Base-by-base conservation (phyloP, 2,113 vertebrate species). In the Sterna hirundo region DNA sequence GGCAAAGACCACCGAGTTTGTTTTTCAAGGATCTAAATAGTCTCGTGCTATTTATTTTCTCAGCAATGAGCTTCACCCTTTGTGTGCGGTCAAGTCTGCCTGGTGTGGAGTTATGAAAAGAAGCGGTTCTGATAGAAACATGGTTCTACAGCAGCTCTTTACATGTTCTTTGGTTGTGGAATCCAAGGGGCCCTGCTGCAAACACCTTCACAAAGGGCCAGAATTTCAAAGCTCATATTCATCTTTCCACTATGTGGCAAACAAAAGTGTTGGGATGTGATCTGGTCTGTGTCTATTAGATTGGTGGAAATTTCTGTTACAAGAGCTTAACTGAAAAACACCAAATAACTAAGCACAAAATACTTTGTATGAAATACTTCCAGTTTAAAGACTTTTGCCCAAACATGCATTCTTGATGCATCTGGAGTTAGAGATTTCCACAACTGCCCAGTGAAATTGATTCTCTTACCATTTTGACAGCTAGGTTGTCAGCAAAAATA, bases 41-140 rank as follows among this genome's bases (percentile, higher is more conserved):
- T 62, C 40, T 54, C 78, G 61, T 36, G 30, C 55, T 96, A 93
- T 95, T 95, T 95, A 83, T 97, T 96, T 97, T 95, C 86, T 82
- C 91, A 95, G 93, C 74, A 54, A 79, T 77, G 88, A 76, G 65
- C 69, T 89, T 87, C 62, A 87, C 85, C 74, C 81, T 86, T 58
- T 78, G 83, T 94, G 97, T 93, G 93, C 83, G 91, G 89, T 94
- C 86, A 94, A 62, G 66, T 70, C 83, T 80, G 65, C 54, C 49
- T 89, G 49, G n/a, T 40, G 44, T 46, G 57, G 57, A 64, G 32
- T 91, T 78, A 71, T 57, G 51, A 64, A 71, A 82, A 94, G 22
- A 90, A 81, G 36, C 13, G 16, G 32, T 52, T 86, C 83, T 77
- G 51, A 74, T 20, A 65, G 58, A 85, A 82, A 66, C 0, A 2